Evolutionary conservation across 1,140 invertebrate species (phyloP).

Genomic region (Saccostrea glomerata): DNA sequence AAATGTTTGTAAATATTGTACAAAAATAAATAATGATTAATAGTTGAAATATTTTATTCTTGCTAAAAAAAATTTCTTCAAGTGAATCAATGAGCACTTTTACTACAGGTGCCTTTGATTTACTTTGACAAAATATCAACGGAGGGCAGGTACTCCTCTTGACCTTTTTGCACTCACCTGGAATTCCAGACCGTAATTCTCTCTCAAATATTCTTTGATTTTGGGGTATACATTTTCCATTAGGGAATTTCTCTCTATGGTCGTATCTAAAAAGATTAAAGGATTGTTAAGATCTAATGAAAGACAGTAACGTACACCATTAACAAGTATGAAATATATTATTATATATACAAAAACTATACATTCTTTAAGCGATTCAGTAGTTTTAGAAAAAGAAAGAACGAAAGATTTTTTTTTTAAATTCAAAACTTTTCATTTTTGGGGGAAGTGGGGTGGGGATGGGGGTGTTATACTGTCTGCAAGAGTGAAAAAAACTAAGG

Average conservation of each 20-base stretch:
- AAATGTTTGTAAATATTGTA: too few species aligned
- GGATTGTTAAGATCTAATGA: neutral
- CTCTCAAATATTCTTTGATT: slow-evolving; percentile 97
- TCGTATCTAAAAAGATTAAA: slow-evolving; percentile 87
- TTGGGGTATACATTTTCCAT: slow-evolving; percentile 99
- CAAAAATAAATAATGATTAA: too few species aligned
- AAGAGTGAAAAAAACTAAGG: neutral
- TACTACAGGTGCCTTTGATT: too few species aligned
- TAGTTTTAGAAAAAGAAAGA: too few species aligned
- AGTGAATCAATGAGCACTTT: too few species aligned
- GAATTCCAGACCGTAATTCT: slow-evolving; percentile 98
- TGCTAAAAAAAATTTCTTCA: too few species aligned
- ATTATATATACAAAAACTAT: neutral
- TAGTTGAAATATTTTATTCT: too few species aligned
- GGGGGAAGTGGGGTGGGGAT: neutral
- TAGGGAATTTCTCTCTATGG: slow-evolving; percentile 96
- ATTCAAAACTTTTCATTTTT: too few species aligned
- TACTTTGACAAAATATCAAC: too few species aligned
- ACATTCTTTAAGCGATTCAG: too few species aligned
- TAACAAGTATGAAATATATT: neutral
- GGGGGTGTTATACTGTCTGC: neutral
- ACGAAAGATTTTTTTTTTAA: too few species aligned
- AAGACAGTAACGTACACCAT: neutral
- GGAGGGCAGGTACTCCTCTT: too few species aligned
- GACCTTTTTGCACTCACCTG: slow-evolving; percentile 84